phyloP scores from a whole-genome alignment of 2,888 invertebrate species.

The Brachylomia viminalis region DNA sequence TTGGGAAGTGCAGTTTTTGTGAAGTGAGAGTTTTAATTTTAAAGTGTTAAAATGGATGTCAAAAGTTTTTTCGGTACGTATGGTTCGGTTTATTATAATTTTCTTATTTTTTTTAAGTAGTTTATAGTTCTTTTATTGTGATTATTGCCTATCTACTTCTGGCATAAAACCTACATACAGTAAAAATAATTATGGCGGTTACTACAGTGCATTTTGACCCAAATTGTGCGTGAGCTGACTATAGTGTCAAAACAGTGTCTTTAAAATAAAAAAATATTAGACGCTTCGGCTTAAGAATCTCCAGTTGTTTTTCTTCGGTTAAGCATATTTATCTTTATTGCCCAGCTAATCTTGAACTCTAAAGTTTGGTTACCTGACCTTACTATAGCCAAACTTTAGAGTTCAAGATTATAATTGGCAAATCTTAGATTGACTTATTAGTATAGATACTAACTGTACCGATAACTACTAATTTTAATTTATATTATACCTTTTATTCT shows the following conservation, averaged over 20 bases:
- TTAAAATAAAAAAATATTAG: background rate
- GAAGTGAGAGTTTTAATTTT: constrained; percentile 22
- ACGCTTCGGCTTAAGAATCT: background rate
- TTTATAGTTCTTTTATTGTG: background rate
- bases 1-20: constrained; percentile 16
- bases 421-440: background rate
- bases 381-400: background rate
- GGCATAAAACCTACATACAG: background rate
- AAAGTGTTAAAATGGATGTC: constrained; percentile 44
- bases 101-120: no score
- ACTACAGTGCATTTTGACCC: background rate
- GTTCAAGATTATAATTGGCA: background rate
- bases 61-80: constrained; percentile 47
- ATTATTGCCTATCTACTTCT: background rate
- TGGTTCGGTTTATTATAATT: background rate
- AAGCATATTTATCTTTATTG: background rate
- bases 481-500: background rate
- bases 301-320: background rate
- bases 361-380: no score
- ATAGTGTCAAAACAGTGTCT: no score
- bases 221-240: background rate
- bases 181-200: no score
- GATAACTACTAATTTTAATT: background rate
- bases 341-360: no score
- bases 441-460: background rate